phyloP scores from a whole-genome alignment of 2,797 vertebrate species.

The Eupleurogrammus muticus region DNA sequence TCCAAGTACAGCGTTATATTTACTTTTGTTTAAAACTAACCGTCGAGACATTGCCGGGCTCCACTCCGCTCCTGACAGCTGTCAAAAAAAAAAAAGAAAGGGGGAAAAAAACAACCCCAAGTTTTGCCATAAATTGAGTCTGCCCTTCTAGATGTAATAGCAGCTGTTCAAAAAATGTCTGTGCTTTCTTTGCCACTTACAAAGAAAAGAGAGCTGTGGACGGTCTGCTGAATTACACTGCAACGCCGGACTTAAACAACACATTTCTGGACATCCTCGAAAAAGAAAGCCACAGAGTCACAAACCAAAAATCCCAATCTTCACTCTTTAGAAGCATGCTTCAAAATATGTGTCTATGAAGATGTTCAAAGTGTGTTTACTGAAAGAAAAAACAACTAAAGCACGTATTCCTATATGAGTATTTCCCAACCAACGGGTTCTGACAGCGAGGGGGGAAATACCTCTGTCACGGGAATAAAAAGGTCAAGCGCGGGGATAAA shows the following conservation, averaged over 20 bases:
- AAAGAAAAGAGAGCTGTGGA: constrained; percentile 46
- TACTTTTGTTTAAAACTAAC: no score
- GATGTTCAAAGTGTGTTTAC: constrained; percentile 55
- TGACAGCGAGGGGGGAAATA: constrained; percentile 35
- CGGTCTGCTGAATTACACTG: constrained; percentile 22
- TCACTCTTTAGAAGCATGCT: constrained; percentile 43
- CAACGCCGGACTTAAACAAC: constrained; percentile 24
- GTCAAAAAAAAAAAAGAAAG: no score
- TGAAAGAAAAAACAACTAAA: constrained; percentile 42
- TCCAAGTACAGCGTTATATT: no score
- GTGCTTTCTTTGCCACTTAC: constrained; percentile 33
- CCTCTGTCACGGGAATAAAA: constrained; percentile 38
- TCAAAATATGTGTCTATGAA: constrained; percentile 41
- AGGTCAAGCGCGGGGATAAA: constrained; percentile 30
- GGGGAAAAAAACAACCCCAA: constrained; percentile 25
- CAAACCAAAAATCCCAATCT: constrained; percentile 33
- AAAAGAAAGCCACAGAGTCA: constrained; percentile 40
- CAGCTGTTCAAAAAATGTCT: constrained; percentile 32
- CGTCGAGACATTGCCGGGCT: background rate
- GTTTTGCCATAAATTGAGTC: constrained; percentile 26
- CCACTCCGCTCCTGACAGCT: background rate
- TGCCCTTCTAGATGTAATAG: constrained; percentile 25
- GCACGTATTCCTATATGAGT: constrained; percentile 32
- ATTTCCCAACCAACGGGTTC: constrained; percentile 26
- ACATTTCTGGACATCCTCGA: constrained; percentile 24